A percentile compares a stretch with the other conserved stretches of the same genome.
These are phyloP conservation scores for Pachypeltis micranthus DNA, from an alignment of 1,140 invertebrate species.

Conservation along the genomic window DNA sequence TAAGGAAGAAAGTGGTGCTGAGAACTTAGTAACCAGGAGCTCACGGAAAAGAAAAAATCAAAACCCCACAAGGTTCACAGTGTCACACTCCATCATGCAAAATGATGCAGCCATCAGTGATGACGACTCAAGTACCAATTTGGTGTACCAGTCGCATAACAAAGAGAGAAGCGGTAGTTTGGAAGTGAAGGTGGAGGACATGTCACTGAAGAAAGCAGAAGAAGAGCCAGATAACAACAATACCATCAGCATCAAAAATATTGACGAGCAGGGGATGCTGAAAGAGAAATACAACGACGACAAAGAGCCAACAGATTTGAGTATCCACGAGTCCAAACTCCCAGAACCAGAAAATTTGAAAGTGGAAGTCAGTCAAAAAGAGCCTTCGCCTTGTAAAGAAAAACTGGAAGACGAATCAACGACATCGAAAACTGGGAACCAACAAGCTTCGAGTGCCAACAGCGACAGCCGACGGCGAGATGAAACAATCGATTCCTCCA, in stretches of 20 bases:
- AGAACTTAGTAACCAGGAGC: conserved; percentile 32
- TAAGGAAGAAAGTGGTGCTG: conserved; percentile 39
- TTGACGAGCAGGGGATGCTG: conserved; percentile 6
- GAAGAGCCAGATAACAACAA: conserved; percentile 22
- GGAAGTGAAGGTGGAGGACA: conserved; percentile 19
- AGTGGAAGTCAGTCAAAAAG: conserved; percentile 17
- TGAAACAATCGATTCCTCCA: conserved; percentile 31
- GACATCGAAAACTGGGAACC: conserved; percentile 27
- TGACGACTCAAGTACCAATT: conserved; percentile 52
- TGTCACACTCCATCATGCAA: conserved; percentile 36
- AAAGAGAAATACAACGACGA: conserved; percentile 9
- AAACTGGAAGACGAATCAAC: conserved; percentile 18
- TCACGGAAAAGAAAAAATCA: conserved; percentile 76
- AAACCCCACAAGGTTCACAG: conserved; percentile 74
- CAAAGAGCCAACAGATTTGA: conserved; percentile 14
- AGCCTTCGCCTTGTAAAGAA: conserved; percentile 10
- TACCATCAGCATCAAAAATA: conserved; percentile 20
- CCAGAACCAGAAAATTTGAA: conserved; percentile 19
- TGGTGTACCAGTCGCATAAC: conserved; percentile 35
- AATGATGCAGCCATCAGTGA: conserved; percentile 48
- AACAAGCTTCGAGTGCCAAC: conserved; percentile 11
- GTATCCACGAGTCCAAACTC: conserved; percentile 17
- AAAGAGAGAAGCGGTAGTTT: conserved; percentile 14
- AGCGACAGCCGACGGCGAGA: conserved; percentile 16
- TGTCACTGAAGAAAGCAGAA: conserved; percentile 20